Evolutionary conservation across 2,797 vertebrate genomes (phyloP).

Genomic region (Falco cherrug): DNA sequence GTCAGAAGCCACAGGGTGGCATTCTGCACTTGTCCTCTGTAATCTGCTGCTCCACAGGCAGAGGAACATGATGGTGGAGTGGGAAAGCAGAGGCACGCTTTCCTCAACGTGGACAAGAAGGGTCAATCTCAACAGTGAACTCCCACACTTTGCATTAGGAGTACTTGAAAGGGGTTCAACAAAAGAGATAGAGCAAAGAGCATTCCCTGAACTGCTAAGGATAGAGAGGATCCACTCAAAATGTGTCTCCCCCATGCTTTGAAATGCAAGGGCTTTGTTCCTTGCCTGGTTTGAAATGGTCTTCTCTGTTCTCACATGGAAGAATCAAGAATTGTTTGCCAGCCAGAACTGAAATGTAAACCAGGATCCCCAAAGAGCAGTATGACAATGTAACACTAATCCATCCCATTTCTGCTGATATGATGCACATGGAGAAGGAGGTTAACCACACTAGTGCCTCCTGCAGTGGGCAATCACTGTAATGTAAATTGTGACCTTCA

Average conservation of each 20-base stretch:
- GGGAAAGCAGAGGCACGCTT: not conserved
- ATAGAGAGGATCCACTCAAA: not conserved
- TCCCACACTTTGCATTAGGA: not conserved
- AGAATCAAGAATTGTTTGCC: not conserved
- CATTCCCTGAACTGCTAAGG: not conserved
- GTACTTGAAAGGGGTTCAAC: not conserved
- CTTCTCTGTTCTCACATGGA: not conserved
- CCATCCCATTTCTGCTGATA: not conserved
- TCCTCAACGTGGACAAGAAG: not conserved
- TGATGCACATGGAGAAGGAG: conserved; percentile 16
- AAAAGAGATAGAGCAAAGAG: not conserved
- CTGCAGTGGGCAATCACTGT: conserved; percentile 5
- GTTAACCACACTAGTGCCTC: conserved; percentile 16
- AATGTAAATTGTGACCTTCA: conserved; percentile 41
- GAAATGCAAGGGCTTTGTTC: not conserved
- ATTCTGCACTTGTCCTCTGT: not conserved
- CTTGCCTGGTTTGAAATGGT: not conserved
- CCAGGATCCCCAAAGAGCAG: conserved; percentile 14
- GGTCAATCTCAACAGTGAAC: not conserved
- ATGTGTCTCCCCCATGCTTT: not conserved
- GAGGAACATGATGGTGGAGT: not conserved
- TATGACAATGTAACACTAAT: conserved; percentile 29
- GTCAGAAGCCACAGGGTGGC: not conserved
- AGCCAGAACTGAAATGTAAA: conserved; percentile 36
- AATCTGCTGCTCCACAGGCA: not conserved